Percentiles rank a stretch among this genome's conserved stretches.
phyloP scores from a whole-genome alignment of 1,140 invertebrate species.

The Trichomalopsis sarcophagae region DNA sequence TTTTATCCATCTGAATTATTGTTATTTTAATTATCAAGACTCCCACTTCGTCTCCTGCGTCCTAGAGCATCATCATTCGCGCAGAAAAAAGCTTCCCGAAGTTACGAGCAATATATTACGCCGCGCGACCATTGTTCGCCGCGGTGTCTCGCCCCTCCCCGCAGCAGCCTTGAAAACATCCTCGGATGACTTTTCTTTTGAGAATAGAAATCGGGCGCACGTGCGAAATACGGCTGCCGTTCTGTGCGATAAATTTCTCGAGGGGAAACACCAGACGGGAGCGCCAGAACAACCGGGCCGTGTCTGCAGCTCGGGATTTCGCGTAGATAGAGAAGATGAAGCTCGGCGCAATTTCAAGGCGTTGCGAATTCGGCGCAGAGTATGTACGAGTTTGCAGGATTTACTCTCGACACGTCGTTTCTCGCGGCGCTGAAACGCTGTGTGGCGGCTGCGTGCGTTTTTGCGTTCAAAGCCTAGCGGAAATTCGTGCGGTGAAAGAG shows the following conservation, averaged over 20 bases:
- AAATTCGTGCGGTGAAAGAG: slow-evolving; percentile 25
- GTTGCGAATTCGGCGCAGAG: not conserved
- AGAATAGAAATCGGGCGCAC: not conserved
- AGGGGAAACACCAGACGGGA: not conserved
- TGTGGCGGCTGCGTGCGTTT: not conserved
- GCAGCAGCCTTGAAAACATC: not conserved
- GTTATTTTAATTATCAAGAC: too few relatives aligned
- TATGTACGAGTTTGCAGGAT: not conserved
- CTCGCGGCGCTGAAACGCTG: not conserved
- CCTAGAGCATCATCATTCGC: too few relatives aligned
- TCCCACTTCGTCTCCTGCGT: too few relatives aligned
- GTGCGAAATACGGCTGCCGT: not conserved
- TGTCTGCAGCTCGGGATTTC: not conserved
- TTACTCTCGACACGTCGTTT: not conserved
- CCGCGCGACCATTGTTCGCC: not conserved
- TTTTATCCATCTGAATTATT: too few relatives aligned
- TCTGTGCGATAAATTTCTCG: not conserved
- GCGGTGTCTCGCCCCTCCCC: not conserved
- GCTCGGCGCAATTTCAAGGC: not conserved
- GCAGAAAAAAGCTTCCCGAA: not conserved
- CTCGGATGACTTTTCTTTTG: slow-evolving; percentile 17
- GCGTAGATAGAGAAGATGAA: not conserved
- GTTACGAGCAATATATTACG: not conserved
- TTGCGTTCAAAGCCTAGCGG: not conserved
- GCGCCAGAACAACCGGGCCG: not conserved